Conservation (phyloP, 2,797 vertebrate genomes). For the Coregonus sp. region DNA sequence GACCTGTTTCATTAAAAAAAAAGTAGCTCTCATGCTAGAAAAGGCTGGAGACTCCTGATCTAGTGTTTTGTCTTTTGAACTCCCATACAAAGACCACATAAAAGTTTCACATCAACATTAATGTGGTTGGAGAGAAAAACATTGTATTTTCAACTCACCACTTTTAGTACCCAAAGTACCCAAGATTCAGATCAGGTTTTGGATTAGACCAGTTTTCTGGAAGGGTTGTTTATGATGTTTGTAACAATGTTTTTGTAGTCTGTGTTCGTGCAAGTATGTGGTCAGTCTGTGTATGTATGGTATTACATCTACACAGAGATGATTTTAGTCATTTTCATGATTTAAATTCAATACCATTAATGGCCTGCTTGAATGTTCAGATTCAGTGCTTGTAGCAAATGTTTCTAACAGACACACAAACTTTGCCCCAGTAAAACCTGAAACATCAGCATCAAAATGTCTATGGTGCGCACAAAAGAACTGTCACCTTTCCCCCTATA, state of each 20-base stretch:
- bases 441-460: slow-evolving; percentile 42
- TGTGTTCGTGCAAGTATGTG: neutral
- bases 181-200: neutral
- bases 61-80: neutral
- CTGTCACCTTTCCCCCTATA: neutral
- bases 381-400: neutral
- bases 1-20: too few relatives aligned
- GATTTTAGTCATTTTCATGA: neutral
- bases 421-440: neutral
- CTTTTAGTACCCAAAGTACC: too few relatives aligned
- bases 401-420: neutral
- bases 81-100: neutral
- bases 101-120: slow-evolving; percentile 1
- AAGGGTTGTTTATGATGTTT: neutral
- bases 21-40: too few relatives aligned
- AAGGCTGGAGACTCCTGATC: too few relatives aligned
- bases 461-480: slow-evolving; percentile 37
- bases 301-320: too few relatives aligned
- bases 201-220: neutral
- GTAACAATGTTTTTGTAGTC: neutral
- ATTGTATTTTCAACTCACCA: neutral
- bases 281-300: too few relatives aligned
- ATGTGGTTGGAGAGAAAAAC: neutral
- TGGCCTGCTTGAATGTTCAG: too few relatives aligned
- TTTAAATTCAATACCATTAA: too few relatives aligned